Evolutionary conservation across 2,888 invertebrate genomes (phyloP).

Genomic region (Rhorus exstirpatorius): DNA sequence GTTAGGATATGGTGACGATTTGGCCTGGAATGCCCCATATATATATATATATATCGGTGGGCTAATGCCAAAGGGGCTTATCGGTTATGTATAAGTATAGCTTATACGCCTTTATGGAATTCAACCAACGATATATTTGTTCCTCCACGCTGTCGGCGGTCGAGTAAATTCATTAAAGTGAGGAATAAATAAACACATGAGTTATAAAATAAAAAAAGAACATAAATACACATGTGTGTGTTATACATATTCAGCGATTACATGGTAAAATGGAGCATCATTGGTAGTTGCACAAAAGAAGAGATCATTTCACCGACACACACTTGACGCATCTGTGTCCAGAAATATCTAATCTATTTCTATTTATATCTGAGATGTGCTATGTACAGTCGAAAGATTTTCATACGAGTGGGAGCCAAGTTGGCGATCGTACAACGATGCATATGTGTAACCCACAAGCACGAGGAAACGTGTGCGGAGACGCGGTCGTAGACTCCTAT

Average conservation of each 20-base stretch:
- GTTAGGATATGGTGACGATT: too few relatives aligned
- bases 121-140: too few relatives aligned
- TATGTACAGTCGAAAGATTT: background rate
- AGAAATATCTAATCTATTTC: constrained; percentile 41
- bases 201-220: background rate
- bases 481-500: constrained; percentile 3
- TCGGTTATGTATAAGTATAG: too few relatives aligned
- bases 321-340: background rate
- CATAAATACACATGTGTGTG: background rate
- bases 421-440: constrained; percentile 35
- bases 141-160: too few relatives aligned
- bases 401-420: background rate
- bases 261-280: background rate
- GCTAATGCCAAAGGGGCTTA: too few relatives aligned
- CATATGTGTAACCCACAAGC: background rate
- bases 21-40: too few relatives aligned
- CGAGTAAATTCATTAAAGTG: too few relatives aligned
- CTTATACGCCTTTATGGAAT: too few relatives aligned
- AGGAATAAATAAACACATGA: background rate
- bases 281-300: background rate
- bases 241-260: too few relatives aligned
- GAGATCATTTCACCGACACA: background rate
- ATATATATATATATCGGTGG: too few relatives aligned
- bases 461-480: background rate
- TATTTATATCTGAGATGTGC: background rate